Evolutionary conservation across 2,888 invertebrate genomes (phyloP).

Genomic region (Lycocerus yunnanus): DNA sequence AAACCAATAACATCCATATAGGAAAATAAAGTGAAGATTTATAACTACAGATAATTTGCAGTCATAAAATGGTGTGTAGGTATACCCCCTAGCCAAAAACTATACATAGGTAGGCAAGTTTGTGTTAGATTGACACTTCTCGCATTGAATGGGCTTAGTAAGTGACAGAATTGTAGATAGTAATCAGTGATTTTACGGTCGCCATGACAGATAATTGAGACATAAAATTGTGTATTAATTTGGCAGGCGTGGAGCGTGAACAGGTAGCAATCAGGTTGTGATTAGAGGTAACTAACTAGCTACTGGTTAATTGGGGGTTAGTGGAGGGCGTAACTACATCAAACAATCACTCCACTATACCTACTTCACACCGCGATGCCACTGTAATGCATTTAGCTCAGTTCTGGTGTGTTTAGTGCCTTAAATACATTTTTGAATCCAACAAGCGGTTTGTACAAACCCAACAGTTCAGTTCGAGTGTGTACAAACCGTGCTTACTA

Average conservation of each 20-base stretch:
- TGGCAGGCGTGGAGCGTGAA: constrained; percentile 50
- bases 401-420: constrained; percentile 35
- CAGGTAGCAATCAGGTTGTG: constrained; percentile 55
- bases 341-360: constrained; percentile 48
- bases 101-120: constrained; percentile 13
- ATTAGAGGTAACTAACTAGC: constrained; percentile 54
- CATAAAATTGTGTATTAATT: constrained; percentile 51
- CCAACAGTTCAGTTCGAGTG: neutral
- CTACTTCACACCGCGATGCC: constrained; percentile 31
- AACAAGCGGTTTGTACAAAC: neutral
- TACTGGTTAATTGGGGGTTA: constrained; percentile 56
- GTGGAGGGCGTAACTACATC: constrained; percentile 55
- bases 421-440: constrained; percentile 35
- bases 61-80: constrained; percentile 15
- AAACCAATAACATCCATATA: neutral
- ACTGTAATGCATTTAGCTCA: constrained; percentile 27
- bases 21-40: constrained; percentile 9
- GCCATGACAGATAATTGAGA: constrained; percentile 42
- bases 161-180: constrained; percentile 34
- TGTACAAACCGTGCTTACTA: neutral
- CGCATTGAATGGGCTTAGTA: constrained; percentile 24
- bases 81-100: constrained; percentile 24
- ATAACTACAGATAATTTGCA: constrained; percentile 12
- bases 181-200: constrained; percentile 35
- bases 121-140: constrained; percentile 23